Evolutionary conservation across 2,888 invertebrate genomes (phyloP), one percentile per base, ranked within the genome.

Genomic region (Venustoraphidia nigricollis): DNA sequence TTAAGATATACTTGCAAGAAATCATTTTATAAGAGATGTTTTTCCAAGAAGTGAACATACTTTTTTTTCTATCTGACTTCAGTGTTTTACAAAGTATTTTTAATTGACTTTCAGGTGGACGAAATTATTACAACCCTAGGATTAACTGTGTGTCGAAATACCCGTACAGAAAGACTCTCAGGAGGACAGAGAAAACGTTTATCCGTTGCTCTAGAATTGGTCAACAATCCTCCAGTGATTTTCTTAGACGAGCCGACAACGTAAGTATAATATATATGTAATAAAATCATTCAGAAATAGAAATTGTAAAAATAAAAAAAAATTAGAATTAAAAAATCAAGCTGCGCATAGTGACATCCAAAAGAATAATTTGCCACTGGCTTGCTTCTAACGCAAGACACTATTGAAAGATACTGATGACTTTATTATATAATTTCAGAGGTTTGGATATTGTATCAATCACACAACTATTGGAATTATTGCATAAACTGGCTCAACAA

Each of bases 171-270:
- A 52, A 66, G 68, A 46, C 68, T 88, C 11, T 86, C 85, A 1
- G 87, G 87, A 2, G 88, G 88, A 1, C 86, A 88, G 66, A 71
- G 77, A 44, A 87, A 86, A 60, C 70, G 88, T 10, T 71, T 88
- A 5, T 78, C 83, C 0, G 77, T 88, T 5, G 87, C 85, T 1
- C 62, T 85, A 53, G 88, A 88, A 62, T 69, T 88, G 48, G 83
- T 88, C 53, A 86, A 83, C 66, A 88, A 88, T 63, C 88, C 87
- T 9, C 85, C 86, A 0, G 76, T 87, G 38, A 82, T 87, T 63
- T 86, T 86, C 63, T 67, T 87, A 56, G 87, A 87, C 62, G 86
- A 87, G 63, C 86, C 87, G 17, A 86, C 86, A 3, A 83, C 83
- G 86, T 85, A 64, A 73, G 74, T 68, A 44, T 17, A 17, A 3